phyloP scores from a whole-genome alignment of 1,140 invertebrate species.

The Drosophila chauvacae region DNA sequence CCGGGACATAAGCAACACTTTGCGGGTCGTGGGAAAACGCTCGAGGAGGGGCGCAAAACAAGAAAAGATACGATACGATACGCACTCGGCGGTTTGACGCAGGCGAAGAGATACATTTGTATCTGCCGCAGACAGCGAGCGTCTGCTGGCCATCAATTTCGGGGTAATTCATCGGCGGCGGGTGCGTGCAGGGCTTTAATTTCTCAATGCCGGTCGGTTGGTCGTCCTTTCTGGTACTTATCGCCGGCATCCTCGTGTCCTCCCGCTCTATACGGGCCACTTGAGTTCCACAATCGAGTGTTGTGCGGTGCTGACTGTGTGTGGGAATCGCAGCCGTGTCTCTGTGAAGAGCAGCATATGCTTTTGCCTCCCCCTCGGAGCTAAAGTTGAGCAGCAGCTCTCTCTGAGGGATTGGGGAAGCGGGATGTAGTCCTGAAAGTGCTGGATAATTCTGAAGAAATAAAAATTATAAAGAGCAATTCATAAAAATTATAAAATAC shows the following conservation, averaged over 20 bases:
- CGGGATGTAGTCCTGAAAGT: background rate
- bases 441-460: background rate
- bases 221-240: slow-evolving; percentile 61
- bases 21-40: slow-evolving; percentile 66
- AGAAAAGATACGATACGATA: slow-evolving; percentile 37
- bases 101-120: slow-evolving; percentile 74
- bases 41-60: slow-evolving; percentile 18
- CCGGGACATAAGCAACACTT: slow-evolving; percentile 70
- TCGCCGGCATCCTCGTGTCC: slow-evolving; percentile 40
- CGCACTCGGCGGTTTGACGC: slow-evolving; percentile 71
- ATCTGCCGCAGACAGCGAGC: slow-evolving; percentile 72
- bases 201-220: slow-evolving; percentile 61
- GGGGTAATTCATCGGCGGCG: slow-evolving; percentile 47
- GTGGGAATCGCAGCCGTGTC: slow-evolving; percentile 47
- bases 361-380: slow-evolving; percentile 42
- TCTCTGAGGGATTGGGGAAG: background rate
- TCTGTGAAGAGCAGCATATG: slow-evolving; percentile 77
- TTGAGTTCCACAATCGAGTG: slow-evolving; percentile 74
- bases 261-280: slow-evolving; percentile 39
- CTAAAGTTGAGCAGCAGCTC: background rate
- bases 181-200: slow-evolving; percentile 75
- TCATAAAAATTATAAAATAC: too few relatives aligned
- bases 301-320: slow-evolving; percentile 47
- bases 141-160: slow-evolving; percentile 79
- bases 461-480: background rate